Conservation (phyloP, 2,113 vertebrate species). For the Nansenia antarctica region DNA sequence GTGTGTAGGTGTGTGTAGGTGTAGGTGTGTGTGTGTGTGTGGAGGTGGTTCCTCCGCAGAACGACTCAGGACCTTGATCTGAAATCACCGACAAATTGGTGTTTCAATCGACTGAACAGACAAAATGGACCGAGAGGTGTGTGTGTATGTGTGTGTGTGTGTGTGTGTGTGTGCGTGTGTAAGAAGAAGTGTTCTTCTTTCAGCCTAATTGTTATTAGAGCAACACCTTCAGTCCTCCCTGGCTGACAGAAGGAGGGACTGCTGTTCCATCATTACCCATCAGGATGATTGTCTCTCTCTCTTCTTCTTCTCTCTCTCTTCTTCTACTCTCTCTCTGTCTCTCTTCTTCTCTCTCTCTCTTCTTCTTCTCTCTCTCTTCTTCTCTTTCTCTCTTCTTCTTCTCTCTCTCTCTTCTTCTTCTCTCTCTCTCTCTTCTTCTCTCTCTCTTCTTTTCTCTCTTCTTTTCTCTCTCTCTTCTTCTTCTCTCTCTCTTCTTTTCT, state of each 20-base stretch:
- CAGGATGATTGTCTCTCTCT: neutral
- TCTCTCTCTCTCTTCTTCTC: neutral
- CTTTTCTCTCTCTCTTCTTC: neutral
- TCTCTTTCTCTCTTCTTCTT: neutral
- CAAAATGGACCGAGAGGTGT: neutral
- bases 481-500: neutral
- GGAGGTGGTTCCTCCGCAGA: constrained; percentile 18
- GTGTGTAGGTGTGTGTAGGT: too few relatives aligned
- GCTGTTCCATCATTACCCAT: constrained; percentile 17
- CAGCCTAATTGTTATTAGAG: constrained; percentile 50
- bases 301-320: neutral
- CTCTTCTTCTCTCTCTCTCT: neutral
- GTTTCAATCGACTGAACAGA: neutral
- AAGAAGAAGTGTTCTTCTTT: neutral
- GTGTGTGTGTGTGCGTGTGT: neutral
- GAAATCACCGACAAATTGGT: constrained; percentile 50
- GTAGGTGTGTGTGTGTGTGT: too few relatives aligned
- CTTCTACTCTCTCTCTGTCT: too few relatives aligned
- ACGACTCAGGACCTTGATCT: constrained; percentile 43
- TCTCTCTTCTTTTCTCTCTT: neutral
- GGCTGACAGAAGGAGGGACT: constrained; percentile 25
- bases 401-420: neutral
- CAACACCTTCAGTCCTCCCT: constrained; percentile 31
- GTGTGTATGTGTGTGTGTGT: neutral
- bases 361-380: neutral